These are phyloP conservation scores for Galeopsomyia nigrocyanea DNA, from an alignment of 2,888 invertebrate species.

Conservation along the genomic window DNA sequence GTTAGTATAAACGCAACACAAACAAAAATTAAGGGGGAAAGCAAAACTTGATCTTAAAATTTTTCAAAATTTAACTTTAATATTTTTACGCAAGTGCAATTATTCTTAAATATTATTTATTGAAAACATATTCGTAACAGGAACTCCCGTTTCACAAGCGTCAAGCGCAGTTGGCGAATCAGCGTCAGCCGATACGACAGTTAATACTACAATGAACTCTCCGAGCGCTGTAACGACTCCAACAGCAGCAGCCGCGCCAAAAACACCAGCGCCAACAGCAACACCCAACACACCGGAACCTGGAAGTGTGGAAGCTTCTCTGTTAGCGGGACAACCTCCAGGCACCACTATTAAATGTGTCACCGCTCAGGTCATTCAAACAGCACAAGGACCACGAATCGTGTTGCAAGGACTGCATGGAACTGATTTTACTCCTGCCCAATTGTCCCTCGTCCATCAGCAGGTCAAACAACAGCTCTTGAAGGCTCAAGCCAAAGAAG, in stretches of 20 bases:
- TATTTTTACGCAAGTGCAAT: no score
- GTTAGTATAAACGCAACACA: slow-evolving; percentile 19
- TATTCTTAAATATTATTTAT: no score
- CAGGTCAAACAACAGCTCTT: slow-evolving; percentile 91
- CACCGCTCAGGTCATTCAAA: slow-evolving; percentile 89
- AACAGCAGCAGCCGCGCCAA: neutral
- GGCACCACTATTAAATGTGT: slow-evolving; percentile 90
- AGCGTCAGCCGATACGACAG: slow-evolving; percentile 14
- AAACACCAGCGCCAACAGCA: slow-evolving; percentile 29
- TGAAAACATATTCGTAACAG: no score
- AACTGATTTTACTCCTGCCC: slow-evolving; percentile 85
- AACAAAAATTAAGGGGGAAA: no score
- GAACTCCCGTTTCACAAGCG: slow-evolving; percentile 16
- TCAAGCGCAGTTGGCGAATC: slow-evolving; percentile 48
- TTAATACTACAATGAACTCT: slow-evolving; percentile 50
- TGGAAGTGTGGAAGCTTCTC: slow-evolving; percentile 77
- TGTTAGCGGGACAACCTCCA: slow-evolving; percentile 84
- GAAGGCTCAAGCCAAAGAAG: slow-evolving; percentile 90
- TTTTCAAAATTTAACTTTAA: no score
- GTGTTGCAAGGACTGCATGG: slow-evolving; percentile 88
- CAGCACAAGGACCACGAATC: slow-evolving; percentile 86
- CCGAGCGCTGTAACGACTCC: slow-evolving; percentile 39
- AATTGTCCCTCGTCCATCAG: slow-evolving; percentile 85
- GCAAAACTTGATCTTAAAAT: no score
- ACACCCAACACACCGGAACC: slow-evolving; percentile 61